Evolutionary conservation across 2,797 vertebrate genomes (phyloP).

Genomic region (Gephyroberyx darwinii): DNA sequence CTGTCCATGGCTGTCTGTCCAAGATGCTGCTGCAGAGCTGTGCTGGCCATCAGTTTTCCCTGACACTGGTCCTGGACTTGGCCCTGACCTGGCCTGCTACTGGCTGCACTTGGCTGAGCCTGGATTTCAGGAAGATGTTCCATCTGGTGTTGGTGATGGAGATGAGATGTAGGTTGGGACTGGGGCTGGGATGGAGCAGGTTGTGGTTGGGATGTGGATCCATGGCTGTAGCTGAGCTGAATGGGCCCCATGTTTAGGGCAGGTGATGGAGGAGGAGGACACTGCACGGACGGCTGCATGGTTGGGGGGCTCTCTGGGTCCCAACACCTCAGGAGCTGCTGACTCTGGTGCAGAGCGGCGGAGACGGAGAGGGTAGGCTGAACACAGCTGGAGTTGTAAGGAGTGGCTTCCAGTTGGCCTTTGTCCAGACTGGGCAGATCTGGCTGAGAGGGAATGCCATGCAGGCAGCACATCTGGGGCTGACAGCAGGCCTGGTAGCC

Average conservation of each 20-base stretch:
- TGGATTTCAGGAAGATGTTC: slow-evolving; percentile 80
- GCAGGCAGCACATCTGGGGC: slow-evolving; percentile 86
- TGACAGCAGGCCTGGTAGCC: slow-evolving; percentile 83
- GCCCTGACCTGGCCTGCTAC: slow-evolving; percentile 67
- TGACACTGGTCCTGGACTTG: slow-evolving; percentile 34
- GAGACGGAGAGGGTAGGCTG: slow-evolving; percentile 68
- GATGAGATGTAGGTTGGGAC: slow-evolving; percentile 60
- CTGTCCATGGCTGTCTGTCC: slow-evolving; percentile 48
- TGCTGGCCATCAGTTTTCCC: slow-evolving; percentile 41
- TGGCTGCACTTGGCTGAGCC: slow-evolving; percentile 75
- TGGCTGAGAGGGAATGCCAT: slow-evolving; percentile 78
- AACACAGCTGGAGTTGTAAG: slow-evolving; percentile 71
- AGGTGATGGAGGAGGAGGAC: slow-evolving; percentile 74
- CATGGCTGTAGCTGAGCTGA: slow-evolving; percentile 58
- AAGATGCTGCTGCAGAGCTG: slow-evolving; percentile 67
- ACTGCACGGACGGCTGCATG: slow-evolving; percentile 64
- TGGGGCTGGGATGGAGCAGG: slow-evolving; percentile 39
- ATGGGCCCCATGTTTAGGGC: slow-evolving; percentile 41
- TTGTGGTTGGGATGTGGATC: slow-evolving; percentile 44
- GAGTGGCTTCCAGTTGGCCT: slow-evolving; percentile 68
- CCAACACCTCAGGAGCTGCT: slow-evolving; percentile 76
- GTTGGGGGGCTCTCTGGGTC: slow-evolving; percentile 59
- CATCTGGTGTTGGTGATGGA: slow-evolving; percentile 74
- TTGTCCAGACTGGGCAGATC: slow-evolving; percentile 78
- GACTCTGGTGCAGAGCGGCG: slow-evolving; percentile 66